These are phyloP conservation scores for Pseudococcus viburni DNA, from an alignment of 2,888 invertebrate species.

Conservation along the genomic window DNA sequence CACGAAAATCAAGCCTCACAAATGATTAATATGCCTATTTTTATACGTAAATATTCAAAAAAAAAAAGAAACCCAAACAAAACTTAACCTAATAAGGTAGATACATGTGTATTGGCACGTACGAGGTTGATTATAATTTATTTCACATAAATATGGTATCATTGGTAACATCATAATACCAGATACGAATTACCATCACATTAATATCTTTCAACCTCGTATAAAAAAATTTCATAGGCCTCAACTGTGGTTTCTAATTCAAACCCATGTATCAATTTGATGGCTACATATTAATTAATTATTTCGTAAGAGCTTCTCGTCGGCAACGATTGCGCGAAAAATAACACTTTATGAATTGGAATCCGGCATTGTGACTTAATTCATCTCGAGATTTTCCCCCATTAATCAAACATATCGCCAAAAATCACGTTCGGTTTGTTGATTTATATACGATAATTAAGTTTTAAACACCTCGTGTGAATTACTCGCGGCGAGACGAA, in stretches of 20 bases:
- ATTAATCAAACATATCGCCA: constrained; percentile 18
- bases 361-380: neutral
- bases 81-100: neutral
- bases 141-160: neutral
- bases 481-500: neutral
- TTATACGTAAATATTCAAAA: neutral
- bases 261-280: neutral
- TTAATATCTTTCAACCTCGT: neutral
- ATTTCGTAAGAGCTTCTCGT: neutral
- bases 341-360: neutral
- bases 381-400: constrained; percentile 7
- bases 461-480: constrained; percentile 44
- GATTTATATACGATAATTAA: constrained; percentile 31
- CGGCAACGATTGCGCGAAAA: neutral
- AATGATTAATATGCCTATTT: too few relatives aligned
- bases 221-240: constrained; percentile 4
- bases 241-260: neutral
- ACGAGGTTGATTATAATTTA: neutral
- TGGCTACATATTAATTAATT: neutral
- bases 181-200: neutral
- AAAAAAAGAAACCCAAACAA: neutral
- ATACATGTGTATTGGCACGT: neutral
- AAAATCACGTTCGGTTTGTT: constrained; percentile 10
- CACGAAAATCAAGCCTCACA: too few relatives aligned
- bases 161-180: neutral